Conservation (phyloP, 2,888 invertebrate species). For the Bimastos eiseni region DNA sequence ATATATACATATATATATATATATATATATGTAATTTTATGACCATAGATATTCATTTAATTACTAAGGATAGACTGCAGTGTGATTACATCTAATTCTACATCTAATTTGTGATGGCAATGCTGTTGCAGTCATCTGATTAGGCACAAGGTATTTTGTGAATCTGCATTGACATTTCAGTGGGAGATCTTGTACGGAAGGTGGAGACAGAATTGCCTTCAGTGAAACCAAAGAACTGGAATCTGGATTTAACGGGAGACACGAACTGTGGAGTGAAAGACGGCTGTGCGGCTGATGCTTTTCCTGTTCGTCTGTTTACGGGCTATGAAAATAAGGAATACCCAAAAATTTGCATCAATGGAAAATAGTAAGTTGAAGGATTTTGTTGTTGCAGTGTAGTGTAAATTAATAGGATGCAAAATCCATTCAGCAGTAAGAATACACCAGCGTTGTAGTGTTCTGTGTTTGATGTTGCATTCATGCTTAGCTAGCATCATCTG, state of each 20-base stretch:
- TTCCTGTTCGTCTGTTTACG: slow-evolving; percentile 64
- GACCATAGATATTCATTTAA: too few species aligned
- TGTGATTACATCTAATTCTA: too few species aligned
- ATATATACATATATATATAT: too few species aligned
- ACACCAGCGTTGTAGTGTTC: neutral
- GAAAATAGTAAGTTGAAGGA: slow-evolving; percentile 63
- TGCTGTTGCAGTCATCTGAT: neutral
- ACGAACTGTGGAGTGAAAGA: slow-evolving; percentile 63
- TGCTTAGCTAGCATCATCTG: neutral
- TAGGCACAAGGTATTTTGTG: neutral
- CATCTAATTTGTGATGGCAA: too few species aligned
- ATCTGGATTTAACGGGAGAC: neutral
- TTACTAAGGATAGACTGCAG: too few species aligned
- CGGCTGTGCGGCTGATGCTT: slow-evolving; percentile 59
- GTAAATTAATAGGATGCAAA: neutral
- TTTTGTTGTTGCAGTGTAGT: neutral
- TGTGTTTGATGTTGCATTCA: neutral
- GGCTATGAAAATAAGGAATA: slow-evolving; percentile 65
- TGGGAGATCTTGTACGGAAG: neutral
- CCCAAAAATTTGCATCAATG: slow-evolving; percentile 66
- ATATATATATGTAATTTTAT: too few species aligned
- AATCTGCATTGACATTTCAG: slow-evolving; percentile 35
- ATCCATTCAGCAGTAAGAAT: neutral
- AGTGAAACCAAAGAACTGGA: neutral
- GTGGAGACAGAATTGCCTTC: neutral